phyloP scores from a whole-genome alignment of 2,888 invertebrate genomes.

The Alcis repandata region DNA sequence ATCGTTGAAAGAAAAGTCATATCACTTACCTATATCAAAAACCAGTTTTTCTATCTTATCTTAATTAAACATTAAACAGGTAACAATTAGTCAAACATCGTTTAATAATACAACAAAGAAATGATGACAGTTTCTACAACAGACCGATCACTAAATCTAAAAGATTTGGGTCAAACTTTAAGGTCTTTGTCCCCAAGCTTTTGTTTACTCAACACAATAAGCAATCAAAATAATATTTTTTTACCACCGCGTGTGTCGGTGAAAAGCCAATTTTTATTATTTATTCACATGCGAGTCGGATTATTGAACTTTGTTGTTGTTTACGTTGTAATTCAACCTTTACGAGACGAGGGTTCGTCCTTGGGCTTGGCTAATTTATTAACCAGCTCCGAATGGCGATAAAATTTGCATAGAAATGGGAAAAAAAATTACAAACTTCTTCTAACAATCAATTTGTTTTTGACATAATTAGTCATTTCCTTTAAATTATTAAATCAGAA shows the following conservation, averaged over 20 bases:
- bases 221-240: conserved; percentile 14
- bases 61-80: no score
- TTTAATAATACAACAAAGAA: no score
- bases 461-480: no score
- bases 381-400: neutral
- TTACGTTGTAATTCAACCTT: conserved; percentile 60
- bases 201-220: conserved; percentile 13
- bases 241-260: conserved; percentile 51
- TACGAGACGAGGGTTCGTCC: conserved; percentile 31
- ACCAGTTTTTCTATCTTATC: no score
- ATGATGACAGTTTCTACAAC: no score
- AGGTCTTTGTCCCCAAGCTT: conserved; percentile 5
- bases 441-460: no score
- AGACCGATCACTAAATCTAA: no score
- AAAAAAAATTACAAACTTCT: neutral
- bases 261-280: conserved; percentile 56
- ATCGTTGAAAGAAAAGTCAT: no score
- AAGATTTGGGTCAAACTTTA: no score
- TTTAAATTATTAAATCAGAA: no score
- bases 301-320: conserved; percentile 64
- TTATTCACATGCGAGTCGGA: conserved; percentile 49
- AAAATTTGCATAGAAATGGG: neutral
- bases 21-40: no score
- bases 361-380: neutral
- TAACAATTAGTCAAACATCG: no score